A percentile compares a stretch with the other conserved stretches of the same genome.
phyloP scores from a whole-genome alignment of 1,140 invertebrate genomes.

The Zaprionus africanus region DNA sequence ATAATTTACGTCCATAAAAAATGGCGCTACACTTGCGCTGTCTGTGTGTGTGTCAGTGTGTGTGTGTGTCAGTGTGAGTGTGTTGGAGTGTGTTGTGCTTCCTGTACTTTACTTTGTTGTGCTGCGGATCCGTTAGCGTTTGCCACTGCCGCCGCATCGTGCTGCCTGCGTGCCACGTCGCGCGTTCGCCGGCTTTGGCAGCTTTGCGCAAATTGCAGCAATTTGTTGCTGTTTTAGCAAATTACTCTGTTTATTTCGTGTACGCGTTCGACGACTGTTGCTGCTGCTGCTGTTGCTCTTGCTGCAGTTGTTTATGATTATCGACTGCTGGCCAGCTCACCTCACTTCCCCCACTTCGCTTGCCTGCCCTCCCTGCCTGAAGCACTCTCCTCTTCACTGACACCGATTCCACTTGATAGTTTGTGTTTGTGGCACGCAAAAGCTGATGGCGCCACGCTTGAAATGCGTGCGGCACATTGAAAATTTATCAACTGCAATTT shows the following conservation, averaged over 20 bases:
- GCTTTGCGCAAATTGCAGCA: slow-evolving; percentile 79
- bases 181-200: slow-evolving; percentile 74
- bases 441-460: slow-evolving; percentile 40
- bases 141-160: not conserved
- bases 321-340: slow-evolving; percentile 66
- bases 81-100: slow-evolving; percentile 25
- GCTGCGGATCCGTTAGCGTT: slow-evolving; percentile 20
- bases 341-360: slow-evolving; percentile 6
- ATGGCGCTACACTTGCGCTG: slow-evolving; percentile 71
- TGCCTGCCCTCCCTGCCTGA: not conserved
- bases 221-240: slow-evolving; percentile 83
- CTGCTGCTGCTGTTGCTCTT: slow-evolving; percentile 29
- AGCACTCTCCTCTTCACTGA: slow-evolving; percentile 10
- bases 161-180: slow-evolving; percentile 33
- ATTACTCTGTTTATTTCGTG: slow-evolving; percentile 77
- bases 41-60: slow-evolving; percentile 18
- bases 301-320: slow-evolving; percentile 69
- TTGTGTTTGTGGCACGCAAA: slow-evolving; percentile 55
- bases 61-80: slow-evolving; percentile 19
- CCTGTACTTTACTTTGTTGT: slow-evolving; percentile 32
- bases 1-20: slow-evolving; percentile 79
- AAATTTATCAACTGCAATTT: slow-evolving; percentile 79
- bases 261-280: slow-evolving; percentile 36
- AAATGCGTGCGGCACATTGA: slow-evolving; percentile 69
- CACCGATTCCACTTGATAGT: slow-evolving; percentile 51